phyloP scores from a whole-genome alignment of 2,113 vertebrate genomes.

The Condylura cristata region DNA sequence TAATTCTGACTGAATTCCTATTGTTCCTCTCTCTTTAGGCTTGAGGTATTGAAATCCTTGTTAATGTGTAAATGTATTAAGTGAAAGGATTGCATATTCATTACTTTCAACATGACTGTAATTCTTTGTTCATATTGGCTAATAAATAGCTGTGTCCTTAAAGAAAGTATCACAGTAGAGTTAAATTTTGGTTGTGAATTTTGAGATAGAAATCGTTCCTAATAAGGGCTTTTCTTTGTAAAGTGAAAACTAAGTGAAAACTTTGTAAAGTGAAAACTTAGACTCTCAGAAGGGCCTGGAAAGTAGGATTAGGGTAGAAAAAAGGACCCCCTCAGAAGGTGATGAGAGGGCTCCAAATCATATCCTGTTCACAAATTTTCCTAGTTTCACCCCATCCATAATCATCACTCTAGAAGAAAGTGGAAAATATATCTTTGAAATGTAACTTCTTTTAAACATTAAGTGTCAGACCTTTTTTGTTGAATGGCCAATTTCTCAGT shows the following conservation, averaged over 20 bases:
- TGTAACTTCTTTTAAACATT: neutral
- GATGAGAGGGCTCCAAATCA: neutral
- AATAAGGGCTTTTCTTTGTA: neutral
- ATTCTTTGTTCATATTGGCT: slow-evolving; percentile 20
- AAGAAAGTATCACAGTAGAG: neutral
- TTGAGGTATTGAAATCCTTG: neutral
- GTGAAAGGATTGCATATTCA: neutral
- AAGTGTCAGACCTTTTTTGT: neutral
- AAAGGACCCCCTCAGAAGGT: neutral
- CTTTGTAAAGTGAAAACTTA: neutral
- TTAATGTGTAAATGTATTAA: slow-evolving; percentile 15
- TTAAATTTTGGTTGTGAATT: slow-evolving; percentile 18
- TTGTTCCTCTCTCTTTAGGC: slow-evolving; percentile 25
- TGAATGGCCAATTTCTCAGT: neutral
- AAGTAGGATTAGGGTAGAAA: neutral
- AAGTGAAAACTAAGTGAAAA: neutral
- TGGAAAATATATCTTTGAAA: slow-evolving; percentile 27
- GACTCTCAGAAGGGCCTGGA: neutral
- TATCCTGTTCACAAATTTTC: neutral
- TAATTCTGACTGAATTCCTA: neutral
- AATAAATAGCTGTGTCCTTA: neutral
- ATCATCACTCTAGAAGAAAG: slow-evolving; percentile 9
- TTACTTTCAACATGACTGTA: neutral
- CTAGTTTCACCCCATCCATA: neutral
- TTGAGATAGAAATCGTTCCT: neutral